phyloP scores from a whole-genome alignment of 2,113 vertebrate genomes.

The Istiophorus platypterus region DNA sequence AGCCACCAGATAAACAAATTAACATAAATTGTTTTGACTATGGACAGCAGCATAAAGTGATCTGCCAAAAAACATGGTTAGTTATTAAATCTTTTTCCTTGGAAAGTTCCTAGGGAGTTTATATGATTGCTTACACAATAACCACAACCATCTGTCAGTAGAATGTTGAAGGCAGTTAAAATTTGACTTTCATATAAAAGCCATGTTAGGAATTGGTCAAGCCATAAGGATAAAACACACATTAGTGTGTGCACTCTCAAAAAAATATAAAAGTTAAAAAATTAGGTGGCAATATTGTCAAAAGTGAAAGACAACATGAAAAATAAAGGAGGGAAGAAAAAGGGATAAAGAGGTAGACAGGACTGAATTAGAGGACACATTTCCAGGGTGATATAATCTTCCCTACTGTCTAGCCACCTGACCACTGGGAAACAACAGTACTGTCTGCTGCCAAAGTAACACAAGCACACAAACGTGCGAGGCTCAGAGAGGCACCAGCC shows the following conservation, averaged over 20 bases:
- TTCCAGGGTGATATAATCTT: constrained; percentile 72
- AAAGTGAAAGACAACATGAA: not conserved
- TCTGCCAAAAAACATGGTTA: not conserved
- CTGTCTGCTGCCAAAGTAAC: constrained; percentile 63
- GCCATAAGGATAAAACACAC: not conserved
- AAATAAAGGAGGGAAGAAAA: not conserved
- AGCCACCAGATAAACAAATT: not conserved
- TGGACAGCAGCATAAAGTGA: not conserved
- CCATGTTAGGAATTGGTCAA: not conserved
- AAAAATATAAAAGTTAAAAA: too few relatives aligned
- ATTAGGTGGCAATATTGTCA: not conserved
- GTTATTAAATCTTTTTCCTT: not conserved
- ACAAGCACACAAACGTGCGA: constrained; percentile 57
- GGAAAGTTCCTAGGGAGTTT: not conserved
- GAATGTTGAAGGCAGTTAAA: not conserved
- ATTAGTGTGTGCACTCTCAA: too few relatives aligned
- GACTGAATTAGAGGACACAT: constrained; percentile 43
- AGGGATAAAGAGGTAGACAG: constrained; percentile 34
- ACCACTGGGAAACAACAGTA: constrained; percentile 71
- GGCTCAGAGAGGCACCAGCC: constrained; percentile 35
- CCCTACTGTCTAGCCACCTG: constrained; percentile 70
- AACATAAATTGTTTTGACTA: not conserved
- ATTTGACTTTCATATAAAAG: constrained; percentile 17
- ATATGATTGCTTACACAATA: not conserved
- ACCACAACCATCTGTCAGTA: not conserved